Conservation (phyloP, 2,113 vertebrate genomes). For the Kryptolebias marmoratus region DNA sequence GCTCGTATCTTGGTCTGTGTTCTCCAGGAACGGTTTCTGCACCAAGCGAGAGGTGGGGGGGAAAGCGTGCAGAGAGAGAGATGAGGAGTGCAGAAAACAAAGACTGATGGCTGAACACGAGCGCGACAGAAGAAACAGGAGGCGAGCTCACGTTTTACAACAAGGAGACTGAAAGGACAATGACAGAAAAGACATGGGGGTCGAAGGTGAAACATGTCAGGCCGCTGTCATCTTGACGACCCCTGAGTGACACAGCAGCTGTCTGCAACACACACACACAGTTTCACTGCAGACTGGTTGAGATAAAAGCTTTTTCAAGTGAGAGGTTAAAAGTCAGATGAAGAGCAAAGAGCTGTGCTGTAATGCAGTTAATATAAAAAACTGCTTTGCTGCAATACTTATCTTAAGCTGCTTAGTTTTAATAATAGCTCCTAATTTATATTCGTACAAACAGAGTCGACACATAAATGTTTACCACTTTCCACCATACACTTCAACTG, state of each 20-base stretch:
- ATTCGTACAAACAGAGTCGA: background rate
- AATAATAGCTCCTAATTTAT: background rate
- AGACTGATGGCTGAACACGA: conserved; percentile 2
- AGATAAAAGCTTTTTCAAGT: background rate
- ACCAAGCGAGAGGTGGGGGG: background rate
- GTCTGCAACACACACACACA: conserved; percentile 32
- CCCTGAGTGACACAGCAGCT: conserved; percentile 62
- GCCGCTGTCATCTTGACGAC: conserved; percentile 47
- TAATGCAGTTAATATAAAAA: background rate
- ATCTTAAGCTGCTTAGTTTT: background rate
- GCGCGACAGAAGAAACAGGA: conserved; percentile 14
- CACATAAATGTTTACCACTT: background rate
- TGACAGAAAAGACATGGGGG: conserved; percentile 38
- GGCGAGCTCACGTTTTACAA: background rate
- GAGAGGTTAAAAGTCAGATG: background rate
- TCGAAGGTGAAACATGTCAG: conserved; percentile 45
- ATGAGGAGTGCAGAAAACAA: background rate
- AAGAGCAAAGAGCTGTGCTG: background rate
- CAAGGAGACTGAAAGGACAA: conserved; percentile 26
- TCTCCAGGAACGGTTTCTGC: background rate
- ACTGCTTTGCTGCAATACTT: background rate
- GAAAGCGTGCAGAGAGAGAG: background rate
- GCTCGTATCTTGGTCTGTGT: background rate
- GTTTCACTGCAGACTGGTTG: background rate
- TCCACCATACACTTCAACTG: background rate